A percentile compares a stretch with the other conserved stretches of the same genome.
Evolutionary conservation across 2,797 vertebrate species (phyloP).

Genomic region (Nyctibius grandis): DNA sequence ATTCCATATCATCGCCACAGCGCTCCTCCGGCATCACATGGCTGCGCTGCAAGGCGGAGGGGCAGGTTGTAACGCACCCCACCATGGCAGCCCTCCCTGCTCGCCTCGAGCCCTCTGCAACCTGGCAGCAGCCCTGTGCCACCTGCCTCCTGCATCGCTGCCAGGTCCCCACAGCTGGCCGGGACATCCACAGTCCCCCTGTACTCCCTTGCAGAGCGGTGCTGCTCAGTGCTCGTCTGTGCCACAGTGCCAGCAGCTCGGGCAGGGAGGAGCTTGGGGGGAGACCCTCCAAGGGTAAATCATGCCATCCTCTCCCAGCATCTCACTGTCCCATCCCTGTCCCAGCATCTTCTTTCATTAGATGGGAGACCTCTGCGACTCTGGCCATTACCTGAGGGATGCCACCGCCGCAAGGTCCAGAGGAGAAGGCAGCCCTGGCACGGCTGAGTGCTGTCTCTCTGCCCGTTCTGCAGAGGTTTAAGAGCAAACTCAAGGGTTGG

Average conservation of each 20-base stretch:
- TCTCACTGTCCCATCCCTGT: not conserved
- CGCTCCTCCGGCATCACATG: constrained; percentile 92
- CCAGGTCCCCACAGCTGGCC: not conserved
- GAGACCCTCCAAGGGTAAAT: not conserved
- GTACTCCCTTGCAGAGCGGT: rapidly evolving
- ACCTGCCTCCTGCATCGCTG: not conserved
- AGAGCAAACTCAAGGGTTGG: not conserved
- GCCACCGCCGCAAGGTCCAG: rapidly evolving
- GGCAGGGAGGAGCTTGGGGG: not conserved
- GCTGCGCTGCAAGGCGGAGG: constrained; percentile 70
- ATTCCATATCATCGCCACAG: constrained; percentile 92
- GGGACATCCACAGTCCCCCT: not conserved
- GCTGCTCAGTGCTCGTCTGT: not conserved
- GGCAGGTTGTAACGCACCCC: not conserved
- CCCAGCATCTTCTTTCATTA: not conserved
- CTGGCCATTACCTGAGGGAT: not conserved
- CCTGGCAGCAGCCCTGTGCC: not conserved
- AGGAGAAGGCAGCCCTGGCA: not conserved
- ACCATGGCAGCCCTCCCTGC: rapidly evolving
- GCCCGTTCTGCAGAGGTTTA: not conserved
- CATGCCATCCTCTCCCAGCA: not conserved
- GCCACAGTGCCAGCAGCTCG: rapidly evolving
- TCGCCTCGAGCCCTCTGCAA: rapidly evolving
- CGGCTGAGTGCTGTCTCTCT: not conserved
- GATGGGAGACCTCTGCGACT: not conserved